A percentile compares a stretch with the other conserved stretches of the same genome.
phyloP scores from a whole-genome alignment of 2,113 vertebrate genomes.

The Neogale vison region DNA sequence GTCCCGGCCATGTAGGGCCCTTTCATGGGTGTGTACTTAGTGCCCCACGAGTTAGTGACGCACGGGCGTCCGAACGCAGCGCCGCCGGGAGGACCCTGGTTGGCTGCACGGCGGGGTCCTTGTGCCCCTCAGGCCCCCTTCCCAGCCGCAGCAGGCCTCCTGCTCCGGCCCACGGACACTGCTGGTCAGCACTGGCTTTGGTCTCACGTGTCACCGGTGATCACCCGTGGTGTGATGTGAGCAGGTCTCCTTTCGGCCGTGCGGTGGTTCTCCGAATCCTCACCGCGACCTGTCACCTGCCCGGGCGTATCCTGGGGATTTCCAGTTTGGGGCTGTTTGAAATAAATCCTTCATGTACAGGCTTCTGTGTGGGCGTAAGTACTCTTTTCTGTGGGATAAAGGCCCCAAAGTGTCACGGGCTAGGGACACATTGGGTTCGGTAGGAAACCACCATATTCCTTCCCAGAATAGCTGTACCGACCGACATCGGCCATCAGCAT shows the following conservation, averaged over 20 bases:
- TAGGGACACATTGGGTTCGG: no score
- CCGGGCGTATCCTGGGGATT: background rate
- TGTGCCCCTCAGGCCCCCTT: background rate
- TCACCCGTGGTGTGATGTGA: background rate
- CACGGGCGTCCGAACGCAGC: rapidly evolving
- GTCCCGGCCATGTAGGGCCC: rapidly evolving
- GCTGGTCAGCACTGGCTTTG: background rate
- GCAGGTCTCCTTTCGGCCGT: rapidly evolving
- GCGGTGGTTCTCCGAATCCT: rapidly evolving
- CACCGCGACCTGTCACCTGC: no score
- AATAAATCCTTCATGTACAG: background rate
- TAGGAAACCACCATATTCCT: background rate
- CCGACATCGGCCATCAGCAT: no score
- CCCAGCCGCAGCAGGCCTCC: rapidly evolving
- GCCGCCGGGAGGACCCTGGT: background rate
- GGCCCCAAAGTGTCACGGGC: no score
- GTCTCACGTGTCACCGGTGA: background rate
- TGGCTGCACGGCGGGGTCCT: rapidly evolving
- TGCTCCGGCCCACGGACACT: no score
- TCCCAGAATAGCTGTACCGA: no score
- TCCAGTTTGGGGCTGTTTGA: background rate
- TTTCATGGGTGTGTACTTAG: background rate
- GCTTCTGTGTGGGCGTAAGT: background rate
- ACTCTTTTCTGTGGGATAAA: background rate
- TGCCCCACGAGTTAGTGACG: background rate